phyloP scores from a whole-genome alignment of 2,797 vertebrate genomes.

The Halcyon leucocephala region DNA sequence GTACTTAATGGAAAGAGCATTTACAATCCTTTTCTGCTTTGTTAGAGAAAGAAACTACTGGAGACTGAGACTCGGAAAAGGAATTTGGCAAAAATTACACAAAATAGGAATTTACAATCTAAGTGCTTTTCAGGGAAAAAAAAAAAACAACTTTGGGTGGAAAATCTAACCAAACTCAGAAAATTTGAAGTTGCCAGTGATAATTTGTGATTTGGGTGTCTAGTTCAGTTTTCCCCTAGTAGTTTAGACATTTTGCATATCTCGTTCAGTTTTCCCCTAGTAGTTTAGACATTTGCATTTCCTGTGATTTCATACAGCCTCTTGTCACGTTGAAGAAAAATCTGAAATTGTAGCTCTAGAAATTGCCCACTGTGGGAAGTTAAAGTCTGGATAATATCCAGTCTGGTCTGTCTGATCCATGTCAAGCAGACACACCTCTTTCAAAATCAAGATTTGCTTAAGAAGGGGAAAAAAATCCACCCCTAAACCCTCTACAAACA shows the following conservation, averaged over 20 bases:
- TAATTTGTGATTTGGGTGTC: not conserved
- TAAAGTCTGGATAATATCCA: not conserved
- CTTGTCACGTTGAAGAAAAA: not conserved
- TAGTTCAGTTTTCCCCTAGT: not conserved
- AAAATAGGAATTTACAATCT: not conserved
- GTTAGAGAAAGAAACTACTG: not conserved
- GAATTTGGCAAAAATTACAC: not conserved
- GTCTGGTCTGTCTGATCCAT: not conserved
- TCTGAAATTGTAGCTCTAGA: accelerated
- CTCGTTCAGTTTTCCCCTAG: not conserved
- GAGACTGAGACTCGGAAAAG: not conserved
- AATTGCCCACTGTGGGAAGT: not conserved
- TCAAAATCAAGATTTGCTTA: not conserved
- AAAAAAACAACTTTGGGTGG: no score
- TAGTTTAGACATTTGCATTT: not conserved
- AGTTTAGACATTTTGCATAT: not conserved
- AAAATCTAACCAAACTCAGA: not conserved
- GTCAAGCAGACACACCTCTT: not conserved
- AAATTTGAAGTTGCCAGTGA: not conserved
- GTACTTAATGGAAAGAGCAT: not conserved
- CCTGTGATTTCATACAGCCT: not conserved
- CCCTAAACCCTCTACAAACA: accelerated
- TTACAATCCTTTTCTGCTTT: not conserved
- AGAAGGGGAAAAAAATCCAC: accelerated
- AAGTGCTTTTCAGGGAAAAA: not conserved